Evolutionary conservation across 2,888 invertebrate genomes (phyloP).

Genomic region (Geophilus truncorum): DNA sequence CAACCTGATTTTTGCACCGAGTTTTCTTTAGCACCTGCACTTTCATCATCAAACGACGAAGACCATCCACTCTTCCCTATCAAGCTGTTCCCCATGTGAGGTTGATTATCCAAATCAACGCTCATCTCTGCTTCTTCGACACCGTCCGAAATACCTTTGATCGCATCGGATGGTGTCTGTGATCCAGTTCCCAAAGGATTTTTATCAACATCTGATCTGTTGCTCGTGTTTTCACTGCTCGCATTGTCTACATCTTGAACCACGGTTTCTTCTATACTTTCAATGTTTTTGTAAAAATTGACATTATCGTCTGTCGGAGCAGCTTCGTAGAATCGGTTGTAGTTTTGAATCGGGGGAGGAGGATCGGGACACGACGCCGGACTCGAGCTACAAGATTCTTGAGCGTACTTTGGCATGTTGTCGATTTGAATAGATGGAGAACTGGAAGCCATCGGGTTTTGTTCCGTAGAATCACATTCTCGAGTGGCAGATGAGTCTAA

Average conservation of each 20-base stretch:
- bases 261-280: slow-evolving; percentile 27
- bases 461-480: background rate
- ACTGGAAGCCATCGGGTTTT: background rate
- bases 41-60: slow-evolving; percentile 39
- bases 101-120: slow-evolving; percentile 30
- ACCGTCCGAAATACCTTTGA: slow-evolving; percentile 28
- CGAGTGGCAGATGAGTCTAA: background rate
- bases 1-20: background rate
- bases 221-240: background rate
- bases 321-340: background rate
- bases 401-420: background rate
- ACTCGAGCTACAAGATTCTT: slow-evolving; percentile 33
- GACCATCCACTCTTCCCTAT: slow-evolving; percentile 41
- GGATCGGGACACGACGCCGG: slow-evolving; percentile 36
- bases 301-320: background rate
- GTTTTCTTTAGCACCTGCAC: background rate
- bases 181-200: background rate
- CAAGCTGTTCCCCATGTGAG: slow-evolving; percentile 39
- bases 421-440: background rate
- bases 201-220: background rate
- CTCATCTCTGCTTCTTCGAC: slow-evolving; percentile 29
- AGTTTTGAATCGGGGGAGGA: slow-evolving; percentile 18
- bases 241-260: slow-evolving; percentile 14
- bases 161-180: background rate
- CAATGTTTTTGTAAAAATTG: background rate